A percentile compares a stretch with the other conserved stretches of the same genome.
Conservation (phyloP, 2,888 invertebrate species). For the Eupithecia vulgata region DNA sequence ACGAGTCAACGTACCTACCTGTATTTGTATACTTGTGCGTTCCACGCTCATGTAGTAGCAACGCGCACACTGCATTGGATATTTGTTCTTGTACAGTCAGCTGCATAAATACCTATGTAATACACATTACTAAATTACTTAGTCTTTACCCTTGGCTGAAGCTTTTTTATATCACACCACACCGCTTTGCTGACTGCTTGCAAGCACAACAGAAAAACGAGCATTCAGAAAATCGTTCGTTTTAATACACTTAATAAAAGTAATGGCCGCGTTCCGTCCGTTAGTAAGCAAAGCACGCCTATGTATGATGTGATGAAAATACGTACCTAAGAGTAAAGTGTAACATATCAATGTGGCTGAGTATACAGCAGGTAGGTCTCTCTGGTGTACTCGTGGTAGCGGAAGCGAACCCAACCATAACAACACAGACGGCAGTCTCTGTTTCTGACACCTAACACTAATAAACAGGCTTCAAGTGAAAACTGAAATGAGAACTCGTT, state of each 20-base stretch:
- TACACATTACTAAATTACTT: neutral
- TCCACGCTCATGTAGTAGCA: slow-evolving; percentile 46
- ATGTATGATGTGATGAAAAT: neutral
- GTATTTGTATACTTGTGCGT: slow-evolving; percentile 58
- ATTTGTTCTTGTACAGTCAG: slow-evolving; percentile 6
- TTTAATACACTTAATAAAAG: too few species aligned
- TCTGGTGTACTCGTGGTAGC: slow-evolving; percentile 49
- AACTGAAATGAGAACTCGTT: slow-evolving; percentile 69
- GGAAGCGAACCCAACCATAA: slow-evolving; percentile 78
- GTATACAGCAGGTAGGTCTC: neutral
- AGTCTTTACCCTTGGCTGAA: too few species aligned
- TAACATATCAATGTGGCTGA: neutral
- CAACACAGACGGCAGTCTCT: slow-evolving; percentile 71
- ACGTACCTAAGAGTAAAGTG: too few species aligned
- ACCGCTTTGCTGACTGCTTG: too few species aligned
- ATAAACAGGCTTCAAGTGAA: slow-evolving; percentile 74
- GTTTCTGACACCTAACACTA: slow-evolving; percentile 72
- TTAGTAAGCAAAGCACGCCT: neutral
- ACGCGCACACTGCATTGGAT: slow-evolving; percentile 30
- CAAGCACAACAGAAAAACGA: too few species aligned
- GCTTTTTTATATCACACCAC: too few species aligned
- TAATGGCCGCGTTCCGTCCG: neutral
- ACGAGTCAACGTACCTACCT: slow-evolving; percentile 64
- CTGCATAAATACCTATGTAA: neutral
- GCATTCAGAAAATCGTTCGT: too few species aligned